These are phyloP conservation scores for Brienomyrus brachyistius DNA, from an alignment of 2,113 vertebrate genomes.

Conservation along the genomic window DNA sequence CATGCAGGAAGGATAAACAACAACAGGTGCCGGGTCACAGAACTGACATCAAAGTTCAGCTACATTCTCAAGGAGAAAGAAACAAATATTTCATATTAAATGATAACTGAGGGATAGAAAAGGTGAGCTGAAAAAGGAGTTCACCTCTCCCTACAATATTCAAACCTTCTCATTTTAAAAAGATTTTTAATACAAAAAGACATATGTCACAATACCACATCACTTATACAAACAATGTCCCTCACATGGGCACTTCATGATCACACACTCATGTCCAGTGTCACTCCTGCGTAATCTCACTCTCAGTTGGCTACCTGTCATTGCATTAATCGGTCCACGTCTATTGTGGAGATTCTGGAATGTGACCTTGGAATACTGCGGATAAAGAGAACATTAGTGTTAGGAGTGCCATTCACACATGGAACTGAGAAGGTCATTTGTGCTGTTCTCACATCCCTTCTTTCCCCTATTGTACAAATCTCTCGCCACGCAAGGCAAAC, in stretches of 20 bases:
- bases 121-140: not conserved
- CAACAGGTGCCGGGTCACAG: not conserved
- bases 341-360: not conserved
- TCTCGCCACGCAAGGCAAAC: not conserved
- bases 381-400: not conserved
- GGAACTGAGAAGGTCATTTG: not conserved
- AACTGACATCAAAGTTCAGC: not conserved
- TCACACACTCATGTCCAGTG: not conserved
- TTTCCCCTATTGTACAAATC: not conserved
- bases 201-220: not conserved
- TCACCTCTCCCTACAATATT: not conserved
- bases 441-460: not conserved
- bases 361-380: not conserved
- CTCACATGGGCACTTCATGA: not conserved
- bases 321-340: not conserved
- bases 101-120: not conserved
- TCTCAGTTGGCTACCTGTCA: not conserved
- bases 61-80: not conserved
- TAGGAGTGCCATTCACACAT: not conserved
- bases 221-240: not conserved
- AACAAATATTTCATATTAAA: not conserved
- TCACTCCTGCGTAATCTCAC: not conserved
- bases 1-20: not conserved
- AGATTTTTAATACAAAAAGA: not conserved
- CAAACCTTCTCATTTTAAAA: not conserved